A percentile compares a stretch with the other conserved stretches of the same genome.
phyloP scores from a whole-genome alignment of 35 echinoderm and acorn worm genomes.

The Hemicentrotus pulcherrimus region DNA sequence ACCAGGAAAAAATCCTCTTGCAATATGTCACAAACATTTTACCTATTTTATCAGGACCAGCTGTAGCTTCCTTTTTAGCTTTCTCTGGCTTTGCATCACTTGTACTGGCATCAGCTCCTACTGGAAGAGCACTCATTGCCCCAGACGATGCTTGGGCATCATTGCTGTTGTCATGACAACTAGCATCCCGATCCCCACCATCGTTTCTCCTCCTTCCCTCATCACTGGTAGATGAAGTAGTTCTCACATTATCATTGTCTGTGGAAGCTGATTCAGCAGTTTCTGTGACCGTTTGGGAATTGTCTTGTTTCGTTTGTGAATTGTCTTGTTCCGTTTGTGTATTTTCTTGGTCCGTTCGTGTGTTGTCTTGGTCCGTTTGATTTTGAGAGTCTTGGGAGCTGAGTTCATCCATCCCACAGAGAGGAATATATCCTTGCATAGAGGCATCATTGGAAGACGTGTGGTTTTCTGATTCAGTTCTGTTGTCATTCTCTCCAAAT shows the following conservation, averaged over 20 bases:
- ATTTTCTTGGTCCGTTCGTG: no score
- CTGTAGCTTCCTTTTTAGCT: background rate
- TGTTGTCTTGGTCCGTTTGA: background rate
- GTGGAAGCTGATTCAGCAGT: background rate
- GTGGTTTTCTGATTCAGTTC: background rate
- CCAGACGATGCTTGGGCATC: background rate
- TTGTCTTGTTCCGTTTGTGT: no score
- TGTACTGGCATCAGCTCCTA: background rate
- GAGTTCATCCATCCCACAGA: background rate
- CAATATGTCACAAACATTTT: background rate
- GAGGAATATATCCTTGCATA: background rate
- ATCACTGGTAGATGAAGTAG: background rate
- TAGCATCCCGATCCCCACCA: background rate
- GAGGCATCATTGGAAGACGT: background rate
- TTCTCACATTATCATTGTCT: background rate
- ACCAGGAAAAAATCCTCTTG: no score
- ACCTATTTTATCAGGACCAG: background rate
- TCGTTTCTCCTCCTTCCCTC: background rate
- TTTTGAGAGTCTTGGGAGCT: background rate
- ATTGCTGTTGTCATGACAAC: background rate
- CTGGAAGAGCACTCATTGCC: background rate
- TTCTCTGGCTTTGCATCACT: background rate
- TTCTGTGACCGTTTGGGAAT: background rate
- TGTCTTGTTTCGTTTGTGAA: no score
- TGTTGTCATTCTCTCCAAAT: background rate